Evolutionary conservation across 2,113 vertebrate genomes (phyloP), one percentile per base, ranked within the genome.

Genomic region (Solea senegalensis): DNA sequence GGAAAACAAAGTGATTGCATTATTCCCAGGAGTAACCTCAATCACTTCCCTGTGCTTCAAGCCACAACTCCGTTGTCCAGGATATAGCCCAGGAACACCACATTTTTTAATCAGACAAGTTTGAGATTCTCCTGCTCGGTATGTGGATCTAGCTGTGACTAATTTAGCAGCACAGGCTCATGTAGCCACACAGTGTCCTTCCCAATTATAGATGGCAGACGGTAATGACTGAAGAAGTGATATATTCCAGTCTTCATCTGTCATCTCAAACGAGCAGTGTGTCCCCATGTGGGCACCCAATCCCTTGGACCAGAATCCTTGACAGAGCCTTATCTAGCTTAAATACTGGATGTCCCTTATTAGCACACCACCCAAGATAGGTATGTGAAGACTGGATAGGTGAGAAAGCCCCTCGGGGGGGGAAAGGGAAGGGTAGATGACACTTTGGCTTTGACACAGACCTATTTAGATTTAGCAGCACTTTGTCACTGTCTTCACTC

Each of bases 201-300:
- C 91, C 93, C 95, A 95, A 95, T 96, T 96, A 94, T 94, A 94
- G 94, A 93, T 92, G 93, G 92, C 92, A 95, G 93, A 89, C 82
- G 92, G 95, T 94, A 94, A 94, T 93, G 93, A 94, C 92, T 94
- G 92, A 93, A 62, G 44, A 28, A 69, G 44, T 58, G 70, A 76
- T 55, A 62, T 80, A 78, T 83, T 82, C 64, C 65, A 51, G 72
- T 58, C 63, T 58, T 65, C 48, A 50, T 80, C 52, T 78, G 65
- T 80, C n/a, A 66, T 80, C 57, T 45, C 68, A 67, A 72, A 70
- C 76, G 74, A 71, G 60, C 74, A 76, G 41, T 40, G 63, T 52
- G 54, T 79, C 71, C 52, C 41, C 2, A 9, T 66, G 58, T 71
- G 63, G 28, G 54, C 65, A 34, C 59, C 49, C 71, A 49, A 41